Evolutionary conservation across 37 sponge, comb jelly and placozoan genomes (phyloP), one percentile per base, ranked within the genome.

Genomic region (Cladorhizidae sp.): DNA sequence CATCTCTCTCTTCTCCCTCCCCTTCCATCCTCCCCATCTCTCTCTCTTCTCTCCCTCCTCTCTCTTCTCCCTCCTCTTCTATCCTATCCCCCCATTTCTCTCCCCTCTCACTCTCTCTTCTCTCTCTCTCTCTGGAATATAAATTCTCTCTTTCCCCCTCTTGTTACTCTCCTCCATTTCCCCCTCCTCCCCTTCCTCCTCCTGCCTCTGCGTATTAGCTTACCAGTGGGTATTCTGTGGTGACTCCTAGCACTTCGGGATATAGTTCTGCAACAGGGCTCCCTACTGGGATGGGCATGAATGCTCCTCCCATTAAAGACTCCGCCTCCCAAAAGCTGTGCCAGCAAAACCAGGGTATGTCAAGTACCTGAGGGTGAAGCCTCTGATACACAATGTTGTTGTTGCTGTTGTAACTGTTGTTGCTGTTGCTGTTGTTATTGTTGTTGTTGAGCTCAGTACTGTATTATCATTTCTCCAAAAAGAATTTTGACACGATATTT

Each of bases 171-270:
- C 68, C 20, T 7, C 36, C 29, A 35, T 67, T 37, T 36, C 29
- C 39, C 15, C 7, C 26, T 37, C 21, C 31, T 15, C 26, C 38
- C 37, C 38, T 67, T 38, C 64, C 64, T 20, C 31, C 22, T 67
- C 69, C 29, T 3, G 3, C 39, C 3, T 37, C 40, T 37, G 21
- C 39, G 36, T 54, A 20, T 3, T 32, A 65, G 67, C 33, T 32
- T 31, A 65, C 67, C 32, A 65, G 67, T 65, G 67, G 67, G 17
- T 65, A 65, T 65, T 65, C 67, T 31, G 31, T 65, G 67, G 36
- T 22, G 6, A 61, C 67, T 17, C 35, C 67, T 65, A 65, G 32
- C 31, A 31, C 33, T 12, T 65, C 67, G 20, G 67, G 67, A 3
- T 65, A 65, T 31, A 32, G 7, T 11, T 65, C 67, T 65, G 2